phyloP scores from a whole-genome alignment of 2,888 invertebrate species.

The Andrena bucephala region DNA sequence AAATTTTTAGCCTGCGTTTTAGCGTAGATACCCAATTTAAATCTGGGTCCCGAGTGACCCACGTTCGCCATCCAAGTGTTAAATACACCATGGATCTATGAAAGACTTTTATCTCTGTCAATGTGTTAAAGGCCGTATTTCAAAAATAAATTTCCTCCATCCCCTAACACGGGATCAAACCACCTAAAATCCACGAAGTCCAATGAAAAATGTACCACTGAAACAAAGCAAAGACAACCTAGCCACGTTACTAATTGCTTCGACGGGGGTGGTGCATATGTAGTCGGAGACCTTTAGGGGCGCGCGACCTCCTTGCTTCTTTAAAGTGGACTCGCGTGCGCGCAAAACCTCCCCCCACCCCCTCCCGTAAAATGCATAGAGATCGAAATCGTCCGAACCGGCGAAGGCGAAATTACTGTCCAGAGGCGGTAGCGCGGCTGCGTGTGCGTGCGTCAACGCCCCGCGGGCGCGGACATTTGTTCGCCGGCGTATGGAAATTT shows the following conservation, averaged over 20 bases:
- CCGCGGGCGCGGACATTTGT: constrained; percentile 77
- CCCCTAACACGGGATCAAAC: too few species aligned
- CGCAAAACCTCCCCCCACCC: constrained; percentile 61
- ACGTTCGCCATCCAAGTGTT: too few species aligned
- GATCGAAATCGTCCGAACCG: constrained; percentile 74
- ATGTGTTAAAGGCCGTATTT: too few species aligned
- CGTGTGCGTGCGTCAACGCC: constrained; percentile 73
- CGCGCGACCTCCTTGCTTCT: constrained; percentile 55
- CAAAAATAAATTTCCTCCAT: too few species aligned
- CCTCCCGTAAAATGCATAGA: constrained; percentile 73
- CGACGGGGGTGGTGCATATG: background rate
- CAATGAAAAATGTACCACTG: too few species aligned
- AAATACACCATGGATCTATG: too few species aligned
- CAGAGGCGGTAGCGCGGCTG: constrained; percentile 44
- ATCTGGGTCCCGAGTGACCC: too few species aligned
- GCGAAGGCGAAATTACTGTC: constrained; percentile 74
- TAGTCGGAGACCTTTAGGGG: constrained; percentile 30
- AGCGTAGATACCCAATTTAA: too few species aligned
- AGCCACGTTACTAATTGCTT: background rate
- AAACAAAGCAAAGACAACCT: too few species aligned
- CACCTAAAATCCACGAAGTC: too few species aligned
- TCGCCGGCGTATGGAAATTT: constrained; percentile 76
- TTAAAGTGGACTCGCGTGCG: constrained; percentile 74
- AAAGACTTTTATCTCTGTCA: too few species aligned
- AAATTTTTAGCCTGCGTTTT: too few species aligned